Conservation (phyloP, 2,888 invertebrate genomes). For the Mesoligia furuncula region DNA sequence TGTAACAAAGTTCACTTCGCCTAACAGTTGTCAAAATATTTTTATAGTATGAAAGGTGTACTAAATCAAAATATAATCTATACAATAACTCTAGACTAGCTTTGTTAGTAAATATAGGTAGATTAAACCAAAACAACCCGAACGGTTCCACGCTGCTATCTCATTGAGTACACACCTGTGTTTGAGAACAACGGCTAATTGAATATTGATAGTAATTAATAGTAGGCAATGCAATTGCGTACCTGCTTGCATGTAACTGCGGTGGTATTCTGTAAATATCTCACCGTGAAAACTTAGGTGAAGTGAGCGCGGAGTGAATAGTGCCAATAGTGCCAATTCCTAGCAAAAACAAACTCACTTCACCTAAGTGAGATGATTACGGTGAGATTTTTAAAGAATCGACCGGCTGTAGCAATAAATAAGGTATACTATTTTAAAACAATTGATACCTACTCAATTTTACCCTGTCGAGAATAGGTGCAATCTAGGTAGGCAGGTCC, state of each 20-base stretch:
- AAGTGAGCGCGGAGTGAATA: too few species aligned
- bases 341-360: too few species aligned
- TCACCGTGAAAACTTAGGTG: too few species aligned
- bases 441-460: not conserved
- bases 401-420: conserved; percentile 3
- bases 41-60: conserved; percentile 76
- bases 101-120: conserved; percentile 83
- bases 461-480: not conserved
- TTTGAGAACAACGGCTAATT: conserved; percentile 62
- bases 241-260: conserved; percentile 8
- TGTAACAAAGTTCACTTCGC: conserved; percentile 49
- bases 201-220: conserved; percentile 61
- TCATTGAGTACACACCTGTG: conserved; percentile 71
- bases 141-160: conserved; percentile 75
- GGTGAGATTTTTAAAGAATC: too few species aligned
- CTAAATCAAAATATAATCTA: conserved; percentile 79
- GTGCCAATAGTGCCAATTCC: too few species aligned
- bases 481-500: not conserved
- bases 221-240: conserved; percentile 31
- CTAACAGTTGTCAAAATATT: conserved; percentile 77
- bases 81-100: conserved; percentile 76
- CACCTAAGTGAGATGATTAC: too few species aligned
- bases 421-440: conserved; percentile 6
- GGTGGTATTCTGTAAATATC: too few species aligned
- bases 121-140: conserved; percentile 78